phyloP scores from a whole-genome alignment of 2,113 vertebrate genomes.

The Noturus placidus region DNA sequence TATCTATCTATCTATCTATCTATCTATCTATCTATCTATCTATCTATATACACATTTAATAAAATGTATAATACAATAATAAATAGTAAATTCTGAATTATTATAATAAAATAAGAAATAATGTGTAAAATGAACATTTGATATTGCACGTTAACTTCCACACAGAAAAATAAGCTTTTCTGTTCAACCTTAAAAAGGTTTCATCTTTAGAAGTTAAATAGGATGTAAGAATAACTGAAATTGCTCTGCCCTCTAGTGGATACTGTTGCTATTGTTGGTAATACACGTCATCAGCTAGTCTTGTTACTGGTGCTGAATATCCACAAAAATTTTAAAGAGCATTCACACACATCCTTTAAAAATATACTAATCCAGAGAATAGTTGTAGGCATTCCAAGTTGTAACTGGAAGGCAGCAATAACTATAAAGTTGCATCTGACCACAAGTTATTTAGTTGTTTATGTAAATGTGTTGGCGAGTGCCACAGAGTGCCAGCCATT shows the following conservation, averaged over 20 bases:
- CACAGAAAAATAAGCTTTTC: not conserved
- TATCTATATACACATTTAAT: not conserved
- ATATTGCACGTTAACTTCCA: not conserved
- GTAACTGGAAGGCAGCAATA: not conserved
- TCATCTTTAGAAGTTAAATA: not conserved
- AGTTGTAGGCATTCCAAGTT: not conserved
- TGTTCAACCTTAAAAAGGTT: not conserved
- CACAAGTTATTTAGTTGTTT: not conserved
- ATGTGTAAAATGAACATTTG: not conserved
- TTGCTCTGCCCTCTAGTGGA: conserved; percentile 30
- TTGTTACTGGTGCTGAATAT: not conserved
- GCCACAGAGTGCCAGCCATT: not conserved
- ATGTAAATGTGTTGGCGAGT: conserved; percentile 20
- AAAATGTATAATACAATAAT: not conserved
- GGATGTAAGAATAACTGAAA: not conserved
- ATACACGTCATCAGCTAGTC: not conserved
- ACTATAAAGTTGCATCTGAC: not conserved
- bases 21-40: not conserved
- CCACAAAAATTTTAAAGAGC: not conserved
- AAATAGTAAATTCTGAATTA: not conserved
- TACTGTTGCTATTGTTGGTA: not conserved
- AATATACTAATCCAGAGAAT: not conserved
- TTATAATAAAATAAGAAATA: not conserved
- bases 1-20: too few relatives aligned
- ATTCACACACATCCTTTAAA: not conserved